phyloP scores from a whole-genome alignment of 2,888 invertebrate genomes.

The Lepidonotus clava region DNA sequence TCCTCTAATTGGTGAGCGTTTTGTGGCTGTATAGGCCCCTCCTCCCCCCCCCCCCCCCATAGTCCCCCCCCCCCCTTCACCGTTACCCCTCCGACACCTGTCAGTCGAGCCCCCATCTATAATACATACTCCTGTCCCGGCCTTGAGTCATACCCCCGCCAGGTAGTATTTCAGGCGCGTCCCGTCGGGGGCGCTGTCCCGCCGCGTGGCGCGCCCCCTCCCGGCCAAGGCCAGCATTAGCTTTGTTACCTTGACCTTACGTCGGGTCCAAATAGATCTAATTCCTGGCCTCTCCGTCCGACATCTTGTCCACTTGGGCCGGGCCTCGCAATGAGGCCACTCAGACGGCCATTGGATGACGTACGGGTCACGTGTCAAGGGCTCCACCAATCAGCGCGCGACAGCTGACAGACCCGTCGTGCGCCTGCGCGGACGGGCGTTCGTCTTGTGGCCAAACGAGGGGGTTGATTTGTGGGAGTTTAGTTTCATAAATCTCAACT shows the following conservation, averaged over 20 bases:
- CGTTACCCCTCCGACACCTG: background rate
- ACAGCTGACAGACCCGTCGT: constrained; percentile 20
- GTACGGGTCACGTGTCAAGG: constrained; percentile 26
- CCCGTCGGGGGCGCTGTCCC: background rate
- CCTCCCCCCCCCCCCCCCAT: background rate
- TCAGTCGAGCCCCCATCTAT: background rate
- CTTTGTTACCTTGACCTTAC: constrained; percentile 27
- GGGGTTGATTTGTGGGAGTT: background rate
- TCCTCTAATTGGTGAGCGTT: background rate
- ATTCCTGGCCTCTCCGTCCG: constrained; percentile 16
- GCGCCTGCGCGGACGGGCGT: background rate
- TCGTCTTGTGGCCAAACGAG: constrained; percentile 6
- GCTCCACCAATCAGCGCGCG: constrained; percentile 25
- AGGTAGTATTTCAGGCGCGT: constrained; percentile 1
- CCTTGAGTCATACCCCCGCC: background rate
- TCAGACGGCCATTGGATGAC: constrained; percentile 26
- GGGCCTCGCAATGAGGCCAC: constrained; percentile 1
- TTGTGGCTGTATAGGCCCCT: background rate
- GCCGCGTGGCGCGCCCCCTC: background rate
- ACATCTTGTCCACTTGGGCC: constrained; percentile 40
- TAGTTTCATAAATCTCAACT: background rate
- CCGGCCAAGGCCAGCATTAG: background rate
- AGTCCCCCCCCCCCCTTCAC: background rate
- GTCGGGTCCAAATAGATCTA: constrained; percentile 39
- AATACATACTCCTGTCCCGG: background rate